A percentile compares a stretch with the other conserved stretches of the same genome.
phyloP scores from a whole-genome alignment of 2,113 vertebrate species.

The Prunella himalayana region DNA sequence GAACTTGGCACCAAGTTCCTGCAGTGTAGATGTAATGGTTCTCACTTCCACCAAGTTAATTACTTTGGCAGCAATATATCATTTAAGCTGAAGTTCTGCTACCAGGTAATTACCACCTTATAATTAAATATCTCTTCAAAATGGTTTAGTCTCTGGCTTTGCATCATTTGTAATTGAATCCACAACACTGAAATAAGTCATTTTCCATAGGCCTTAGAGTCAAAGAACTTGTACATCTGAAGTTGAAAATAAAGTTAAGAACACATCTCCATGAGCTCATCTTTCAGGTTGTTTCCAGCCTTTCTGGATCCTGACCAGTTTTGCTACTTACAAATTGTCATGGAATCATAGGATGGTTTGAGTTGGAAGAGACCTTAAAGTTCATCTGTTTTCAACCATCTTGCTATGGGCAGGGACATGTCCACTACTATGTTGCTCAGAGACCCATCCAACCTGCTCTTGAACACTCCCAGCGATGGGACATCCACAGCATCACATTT shows the following conservation, averaged over 20 bases:
- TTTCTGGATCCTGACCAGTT: not conserved
- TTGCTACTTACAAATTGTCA: not conserved
- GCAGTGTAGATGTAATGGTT: not conserved
- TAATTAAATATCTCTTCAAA: constrained; percentile 13
- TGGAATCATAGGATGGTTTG: not conserved
- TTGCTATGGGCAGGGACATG: no score
- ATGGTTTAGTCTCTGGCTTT: not conserved
- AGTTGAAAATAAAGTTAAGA: not conserved
- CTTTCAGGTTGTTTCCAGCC: not conserved
- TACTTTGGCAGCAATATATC: not conserved
- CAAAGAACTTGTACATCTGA: not conserved
- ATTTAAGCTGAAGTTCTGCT: not conserved
- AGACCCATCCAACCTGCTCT: not conserved
- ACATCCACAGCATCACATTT: not conserved
- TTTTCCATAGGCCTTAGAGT: not conserved
- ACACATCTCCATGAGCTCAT: not conserved
- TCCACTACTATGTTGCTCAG: not conserved
- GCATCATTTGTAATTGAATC: not conserved
- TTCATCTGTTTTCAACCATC: not conserved
- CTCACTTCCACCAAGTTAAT: not conserved
- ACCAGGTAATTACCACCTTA: not conserved
- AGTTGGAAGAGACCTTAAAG: not conserved
- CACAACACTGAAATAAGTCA: not conserved
- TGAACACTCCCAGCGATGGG: not conserved
- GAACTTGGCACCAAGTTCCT: not conserved